phyloP scores from a whole-genome alignment of 2,888 invertebrate genomes.

The Mycalesis mineus region DNA sequence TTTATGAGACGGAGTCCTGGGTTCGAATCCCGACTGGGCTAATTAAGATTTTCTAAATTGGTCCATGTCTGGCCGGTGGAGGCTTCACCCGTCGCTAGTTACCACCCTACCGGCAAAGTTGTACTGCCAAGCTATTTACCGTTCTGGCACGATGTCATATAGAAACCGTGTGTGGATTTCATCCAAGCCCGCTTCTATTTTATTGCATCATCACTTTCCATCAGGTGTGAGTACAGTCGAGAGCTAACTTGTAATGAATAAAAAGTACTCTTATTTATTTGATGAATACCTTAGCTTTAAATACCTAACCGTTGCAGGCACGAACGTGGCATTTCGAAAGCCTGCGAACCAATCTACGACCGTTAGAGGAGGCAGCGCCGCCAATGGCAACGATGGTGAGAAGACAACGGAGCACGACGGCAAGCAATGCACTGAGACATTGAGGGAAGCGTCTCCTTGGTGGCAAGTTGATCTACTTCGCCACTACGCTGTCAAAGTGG shows the following conservation, averaged over 20 bases:
- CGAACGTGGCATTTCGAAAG: constrained; percentile 90
- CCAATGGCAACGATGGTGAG: constrained; percentile 93
- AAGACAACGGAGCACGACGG: constrained; percentile 90
- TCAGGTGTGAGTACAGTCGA: too few relatives aligned
- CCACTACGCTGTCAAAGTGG: constrained; percentile 90
- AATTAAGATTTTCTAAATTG: too few relatives aligned
- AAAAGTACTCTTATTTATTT: too few relatives aligned
- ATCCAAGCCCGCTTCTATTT: too few relatives aligned
- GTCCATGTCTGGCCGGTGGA: background rate
- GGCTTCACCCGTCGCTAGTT: background rate
- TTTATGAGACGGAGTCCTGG: too few relatives aligned
- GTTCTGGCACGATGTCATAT: too few relatives aligned
- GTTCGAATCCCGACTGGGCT: too few relatives aligned
- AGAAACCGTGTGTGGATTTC: too few relatives aligned
- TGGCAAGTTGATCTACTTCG: constrained; percentile 93
- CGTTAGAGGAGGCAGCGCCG: constrained; percentile 88
- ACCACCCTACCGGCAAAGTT: background rate
- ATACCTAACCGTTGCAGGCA: constrained; percentile 74
- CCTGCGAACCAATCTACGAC: constrained; percentile 95
- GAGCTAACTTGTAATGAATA: too few relatives aligned
- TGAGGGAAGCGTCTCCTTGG: constrained; percentile 93
- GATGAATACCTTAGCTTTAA: too few relatives aligned
- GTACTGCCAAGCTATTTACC: too few relatives aligned
- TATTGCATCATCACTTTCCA: too few relatives aligned
- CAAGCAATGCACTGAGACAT: constrained; percentile 92